Evolutionary conservation across 2,113 vertebrate genomes (phyloP).

Genomic region (Taurulus bubalis): DNA sequence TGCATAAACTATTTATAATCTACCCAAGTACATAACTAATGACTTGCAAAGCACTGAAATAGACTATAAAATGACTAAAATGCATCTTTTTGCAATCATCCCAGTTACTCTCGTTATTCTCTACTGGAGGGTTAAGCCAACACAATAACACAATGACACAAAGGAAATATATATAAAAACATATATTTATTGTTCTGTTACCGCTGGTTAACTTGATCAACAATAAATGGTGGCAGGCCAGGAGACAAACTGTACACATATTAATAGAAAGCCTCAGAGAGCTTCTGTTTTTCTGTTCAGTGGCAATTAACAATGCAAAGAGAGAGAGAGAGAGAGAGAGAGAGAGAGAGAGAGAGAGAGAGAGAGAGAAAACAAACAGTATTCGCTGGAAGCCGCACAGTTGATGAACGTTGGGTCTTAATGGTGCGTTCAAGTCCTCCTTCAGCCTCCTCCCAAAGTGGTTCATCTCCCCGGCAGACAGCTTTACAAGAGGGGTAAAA

Average conservation of each 20-base stretch:
- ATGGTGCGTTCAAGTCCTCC: conserved; percentile 36
- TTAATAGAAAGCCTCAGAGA: conserved; percentile 58
- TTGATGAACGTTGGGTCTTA: conserved; percentile 25
- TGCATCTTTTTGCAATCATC: neutral
- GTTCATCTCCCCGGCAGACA: conserved; percentile 63
- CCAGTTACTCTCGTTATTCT: neutral
- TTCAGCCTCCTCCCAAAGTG: conserved; percentile 64
- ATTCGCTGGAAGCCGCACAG: conserved; percentile 23
- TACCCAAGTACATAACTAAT: neutral
- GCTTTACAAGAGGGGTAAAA: conserved; percentile 64
- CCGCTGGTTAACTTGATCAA: conserved; percentile 80
- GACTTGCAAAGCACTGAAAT: neutral
- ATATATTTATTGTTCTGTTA: conserved; percentile 86
- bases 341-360: conserved; percentile 58
- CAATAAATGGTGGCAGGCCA: conserved; percentile 74
- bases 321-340: conserved; percentile 54
- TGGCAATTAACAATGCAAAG: conserved; percentile 71
- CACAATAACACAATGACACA: conserved; percentile 42
- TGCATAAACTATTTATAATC: neutral
- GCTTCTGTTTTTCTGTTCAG: conserved; percentile 69
- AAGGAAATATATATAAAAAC: conserved; percentile 79
- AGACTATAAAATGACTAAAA: neutral
- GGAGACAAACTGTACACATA: conserved; percentile 74
- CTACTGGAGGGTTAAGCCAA: neutral
- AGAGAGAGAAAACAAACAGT: conserved; percentile 27